A percentile compares a stretch with the other conserved stretches of the same genome.
These are phyloP conservation scores for Proisotoma minuta DNA, from an alignment of 2,888 invertebrate genomes.

Conservation along the genomic window DNA sequence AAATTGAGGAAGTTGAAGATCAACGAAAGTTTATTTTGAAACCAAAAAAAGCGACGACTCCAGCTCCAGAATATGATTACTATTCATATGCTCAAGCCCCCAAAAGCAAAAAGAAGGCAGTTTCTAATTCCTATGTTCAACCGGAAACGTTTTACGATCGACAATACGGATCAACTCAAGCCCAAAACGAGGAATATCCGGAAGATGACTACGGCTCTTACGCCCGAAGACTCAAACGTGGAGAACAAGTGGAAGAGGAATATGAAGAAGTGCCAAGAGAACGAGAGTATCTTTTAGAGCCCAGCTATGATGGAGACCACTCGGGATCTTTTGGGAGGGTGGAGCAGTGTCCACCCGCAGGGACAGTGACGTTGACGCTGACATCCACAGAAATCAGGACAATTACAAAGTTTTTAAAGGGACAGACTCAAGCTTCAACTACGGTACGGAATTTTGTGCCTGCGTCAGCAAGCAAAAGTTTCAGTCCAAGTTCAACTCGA, in stretches of 20 bases:
- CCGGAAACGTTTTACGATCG: not conserved
- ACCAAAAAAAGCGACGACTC: not conserved
- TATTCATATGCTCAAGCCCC: slow-evolving; percentile 17
- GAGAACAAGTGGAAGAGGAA: slow-evolving; percentile 27
- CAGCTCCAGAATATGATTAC: slow-evolving; percentile 20
- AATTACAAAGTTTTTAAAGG: slow-evolving; percentile 33
- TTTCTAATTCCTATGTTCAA: not conserved
- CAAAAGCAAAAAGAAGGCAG: slow-evolving; percentile 17
- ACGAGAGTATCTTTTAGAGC: slow-evolving; percentile 33
- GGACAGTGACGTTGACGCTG: slow-evolving; percentile 23
- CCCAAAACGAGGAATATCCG: slow-evolving; percentile 21
- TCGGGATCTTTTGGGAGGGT: slow-evolving; percentile 31
- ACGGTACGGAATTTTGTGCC: not conserved
- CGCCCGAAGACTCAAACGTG: slow-evolving; percentile 33
- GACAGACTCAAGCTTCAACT: slow-evolving; percentile 19
- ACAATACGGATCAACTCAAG: slow-evolving; percentile 11
- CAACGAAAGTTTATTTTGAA: not conserved
- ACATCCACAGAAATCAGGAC: slow-evolving; percentile 28
- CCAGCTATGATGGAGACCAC: slow-evolving; percentile 35
- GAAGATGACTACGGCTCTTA: slow-evolving; percentile 41
- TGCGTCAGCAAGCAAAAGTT: not conserved
- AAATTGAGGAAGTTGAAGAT: not conserved
- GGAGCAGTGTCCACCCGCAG: slow-evolving; percentile 40
- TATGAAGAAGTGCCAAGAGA: not conserved
- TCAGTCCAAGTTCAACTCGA: not conserved